Evolutionary conservation across 2,888 invertebrate species (phyloP), one percentile per base, ranked within the genome.

Genomic region (Thumatha senex): DNA sequence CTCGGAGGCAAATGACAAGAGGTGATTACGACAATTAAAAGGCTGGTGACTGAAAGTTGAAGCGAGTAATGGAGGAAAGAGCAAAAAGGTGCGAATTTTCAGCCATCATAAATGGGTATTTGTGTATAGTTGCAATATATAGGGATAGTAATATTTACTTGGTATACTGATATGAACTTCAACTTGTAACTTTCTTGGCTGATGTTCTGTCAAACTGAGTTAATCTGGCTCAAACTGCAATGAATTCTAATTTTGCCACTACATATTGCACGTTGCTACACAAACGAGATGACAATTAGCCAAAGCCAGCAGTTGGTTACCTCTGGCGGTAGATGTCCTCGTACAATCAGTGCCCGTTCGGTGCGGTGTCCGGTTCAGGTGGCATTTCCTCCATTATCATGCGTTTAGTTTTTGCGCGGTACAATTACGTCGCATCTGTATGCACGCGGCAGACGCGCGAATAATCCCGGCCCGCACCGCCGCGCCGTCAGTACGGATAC

Each of bases 341-440:
- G 31, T 31, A 55, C 67, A 63, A 67, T 67, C 63, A 63, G 49
- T 55, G 67, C 57, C 38, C 54, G 54, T 35, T 52, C 51, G 40
- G 61, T 38, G 51, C 46, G 61, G 53, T 50, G 46, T 55, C 63
- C 57, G 63, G 59, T 62, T 60, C 72, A 67, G 67, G 61, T 70
- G 80, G 82, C 82, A 82, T 83, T 86, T 86, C 87, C 85, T 85
- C 80, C 76, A 83, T 85, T 80, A 82, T 77, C 78, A 82, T 84
- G 82, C 85, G 81, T 71, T 78, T 70, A 72, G 81, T 88, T 88
- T 88, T 88, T 89, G 84, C 69, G 39, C 60, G 72, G 69, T 72
- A 78, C 83, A 85, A 89, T 87, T 87, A 85, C 80, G 72, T 71
- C 73, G 78, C 83, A 86, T 87, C 87, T 81, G 86, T 84, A 86